Conservation (phyloP, 2,888 invertebrate genomes). For the Cylindroiulus punctatus region DNA sequence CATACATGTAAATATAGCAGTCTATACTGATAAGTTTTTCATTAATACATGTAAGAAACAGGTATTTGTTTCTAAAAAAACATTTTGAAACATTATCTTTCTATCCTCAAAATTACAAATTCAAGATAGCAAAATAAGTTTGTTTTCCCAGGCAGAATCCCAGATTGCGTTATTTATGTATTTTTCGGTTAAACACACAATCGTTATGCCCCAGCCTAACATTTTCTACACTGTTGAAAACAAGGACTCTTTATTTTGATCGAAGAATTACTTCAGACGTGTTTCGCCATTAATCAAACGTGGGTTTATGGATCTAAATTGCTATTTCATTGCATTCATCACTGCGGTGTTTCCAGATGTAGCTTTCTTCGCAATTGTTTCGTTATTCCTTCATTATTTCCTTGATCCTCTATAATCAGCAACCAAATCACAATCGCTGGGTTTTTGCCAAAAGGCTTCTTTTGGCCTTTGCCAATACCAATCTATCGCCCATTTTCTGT, state of each 20-base stretch:
- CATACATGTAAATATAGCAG: too few relatives aligned
- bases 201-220: background rate
- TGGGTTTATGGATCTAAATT: constrained; percentile 22
- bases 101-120: too few relatives aligned
- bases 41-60: too few relatives aligned
- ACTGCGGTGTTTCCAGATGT: background rate
- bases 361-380: constrained; percentile 28
- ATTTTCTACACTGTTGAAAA: background rate
- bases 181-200: too few relatives aligned
- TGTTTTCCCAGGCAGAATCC: too few relatives aligned
- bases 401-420: constrained; percentile 41
- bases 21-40: too few relatives aligned
- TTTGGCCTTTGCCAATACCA: constrained; percentile 13
- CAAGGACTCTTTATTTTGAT: background rate
- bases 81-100: too few relatives aligned
- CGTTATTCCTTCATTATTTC: constrained; percentile 24
- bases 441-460: constrained; percentile 36
- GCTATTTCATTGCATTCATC: background rate
- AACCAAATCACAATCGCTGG: constrained; percentile 17
- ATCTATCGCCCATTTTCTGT: constrained; percentile 30
- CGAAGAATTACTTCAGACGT: background rate
- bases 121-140: too few relatives aligned
- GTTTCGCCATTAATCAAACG: background rate
- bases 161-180: too few relatives aligned
- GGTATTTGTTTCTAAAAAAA: too few relatives aligned